Evolutionary conservation across 2,113 vertebrate genomes (phyloP).

Genomic region (Pterocles orientalis): DNA sequence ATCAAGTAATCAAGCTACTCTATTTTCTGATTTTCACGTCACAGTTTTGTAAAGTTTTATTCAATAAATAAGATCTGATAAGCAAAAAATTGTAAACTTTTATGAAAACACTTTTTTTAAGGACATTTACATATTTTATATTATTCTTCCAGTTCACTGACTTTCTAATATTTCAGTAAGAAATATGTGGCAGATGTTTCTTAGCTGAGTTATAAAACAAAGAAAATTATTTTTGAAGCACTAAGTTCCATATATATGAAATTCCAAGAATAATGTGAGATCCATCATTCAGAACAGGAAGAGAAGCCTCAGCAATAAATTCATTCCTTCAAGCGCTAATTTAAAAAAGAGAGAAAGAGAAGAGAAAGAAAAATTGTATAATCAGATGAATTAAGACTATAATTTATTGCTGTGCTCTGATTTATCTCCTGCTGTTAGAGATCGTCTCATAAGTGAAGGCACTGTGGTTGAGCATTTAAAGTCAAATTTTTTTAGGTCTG

Average conservation of each 20-base stretch:
- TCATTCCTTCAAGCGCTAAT: constrained; percentile 59
- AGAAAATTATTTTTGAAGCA: constrained; percentile 51
- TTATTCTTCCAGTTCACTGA: constrained; percentile 36
- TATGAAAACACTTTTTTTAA: not conserved
- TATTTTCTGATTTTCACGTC: constrained; percentile 30
- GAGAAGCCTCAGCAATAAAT: constrained; percentile 51
- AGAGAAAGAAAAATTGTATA: constrained; percentile 71
- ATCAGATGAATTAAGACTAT: constrained; percentile 71
- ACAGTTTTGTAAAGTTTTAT: not conserved
- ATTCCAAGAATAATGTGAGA: constrained; percentile 42
- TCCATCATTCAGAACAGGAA: constrained; percentile 41
- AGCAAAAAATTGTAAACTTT: not conserved
- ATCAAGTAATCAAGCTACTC: not conserved
- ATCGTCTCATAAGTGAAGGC: constrained; percentile 43
- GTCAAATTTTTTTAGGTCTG: constrained; percentile 29
- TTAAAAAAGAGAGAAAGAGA: constrained; percentile 55
- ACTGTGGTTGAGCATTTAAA: constrained; percentile 35
- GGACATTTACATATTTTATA: constrained; percentile 59
- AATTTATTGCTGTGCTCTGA: constrained; percentile 73
- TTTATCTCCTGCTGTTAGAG: constrained; percentile 61
- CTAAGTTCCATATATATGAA: constrained; percentile 21
- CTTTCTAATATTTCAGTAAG: constrained; percentile 48
- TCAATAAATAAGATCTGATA: not conserved
- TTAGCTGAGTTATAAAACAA: not conserved
- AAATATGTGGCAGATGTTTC: constrained; percentile 26